These are phyloP conservation scores for Neodontobutis hainanensis DNA, from an alignment of 2,113 vertebrate genomes.

Conservation along the genomic window DNA sequence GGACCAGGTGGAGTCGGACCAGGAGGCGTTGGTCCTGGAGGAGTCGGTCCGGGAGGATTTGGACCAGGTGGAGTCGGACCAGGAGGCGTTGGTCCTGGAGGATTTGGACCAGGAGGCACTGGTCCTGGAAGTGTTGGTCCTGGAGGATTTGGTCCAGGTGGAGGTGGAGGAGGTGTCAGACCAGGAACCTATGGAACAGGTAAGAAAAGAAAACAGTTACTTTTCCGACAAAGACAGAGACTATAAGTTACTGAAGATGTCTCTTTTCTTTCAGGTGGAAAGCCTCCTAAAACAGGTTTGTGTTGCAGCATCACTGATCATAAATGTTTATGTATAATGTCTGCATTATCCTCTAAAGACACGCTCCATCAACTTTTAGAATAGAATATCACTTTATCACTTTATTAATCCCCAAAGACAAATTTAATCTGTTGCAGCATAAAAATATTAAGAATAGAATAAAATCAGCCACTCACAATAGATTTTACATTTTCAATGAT, in stretches of 20 bases:
- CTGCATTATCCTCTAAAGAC: too few species aligned
- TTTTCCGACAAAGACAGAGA: neutral
- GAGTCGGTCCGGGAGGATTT: neutral
- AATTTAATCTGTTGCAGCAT: too few species aligned
- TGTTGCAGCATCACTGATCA: neutral
- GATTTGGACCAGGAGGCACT: constrained; percentile 16
- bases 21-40: constrained; percentile 2
- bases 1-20: neutral
- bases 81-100: neutral
- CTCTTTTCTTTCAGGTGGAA: constrained; percentile 43
- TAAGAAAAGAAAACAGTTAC: constrained; percentile 25
- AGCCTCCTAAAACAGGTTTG: constrained; percentile 69
- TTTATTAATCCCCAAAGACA: too few species aligned
- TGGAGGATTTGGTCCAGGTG: constrained; percentile 15
- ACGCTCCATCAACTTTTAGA: too few species aligned
- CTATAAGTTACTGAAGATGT: constrained; percentile 16
- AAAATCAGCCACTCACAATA: too few species aligned
- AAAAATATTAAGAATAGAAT: too few species aligned
- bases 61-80: neutral
- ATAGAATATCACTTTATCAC: too few species aligned
- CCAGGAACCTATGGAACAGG: constrained; percentile 47
- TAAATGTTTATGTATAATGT: too few species aligned
- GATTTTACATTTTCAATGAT: too few species aligned
- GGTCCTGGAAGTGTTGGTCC: constrained; percentile 14
- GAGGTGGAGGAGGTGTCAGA: constrained; percentile 37